A percentile compares a stretch with the other conserved stretches of the same genome.
Evolutionary conservation across 2,888 invertebrate genomes (phyloP).

Genomic region (Marronus borbonicus): DNA sequence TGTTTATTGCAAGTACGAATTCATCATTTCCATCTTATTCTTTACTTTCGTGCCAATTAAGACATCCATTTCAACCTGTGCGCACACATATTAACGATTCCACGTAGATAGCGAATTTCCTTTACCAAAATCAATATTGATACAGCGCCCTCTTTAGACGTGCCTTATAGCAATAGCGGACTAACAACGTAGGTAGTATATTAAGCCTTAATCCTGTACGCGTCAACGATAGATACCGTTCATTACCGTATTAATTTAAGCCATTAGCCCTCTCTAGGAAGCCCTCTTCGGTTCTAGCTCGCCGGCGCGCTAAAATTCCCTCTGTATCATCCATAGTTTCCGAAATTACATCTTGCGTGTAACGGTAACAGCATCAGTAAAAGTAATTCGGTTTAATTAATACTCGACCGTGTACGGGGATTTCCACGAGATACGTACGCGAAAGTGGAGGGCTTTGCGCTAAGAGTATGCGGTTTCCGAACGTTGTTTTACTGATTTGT

Average conservation of each 20-base stretch:
- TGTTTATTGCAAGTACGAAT: too few species aligned
- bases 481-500: constrained; percentile 26
- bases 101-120: background rate
- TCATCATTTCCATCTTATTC: too few species aligned
- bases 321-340: background rate
- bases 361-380: background rate
- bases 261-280: constrained; percentile 12
- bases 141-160: background rate
- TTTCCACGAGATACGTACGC: background rate
- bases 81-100: background rate
- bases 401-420: constrained; percentile 8
- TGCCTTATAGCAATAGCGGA: background rate
- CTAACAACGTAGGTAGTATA: background rate
- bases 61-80: background rate
- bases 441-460: background rate
- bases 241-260: constrained; percentile 39
- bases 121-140: constrained; percentile 21
- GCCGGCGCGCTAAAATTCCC: background rate
- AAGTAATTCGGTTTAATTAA: constrained; percentile 32
- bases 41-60: background rate
- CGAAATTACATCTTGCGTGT: background rate
- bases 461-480: background rate
- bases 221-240: constrained; percentile 28
- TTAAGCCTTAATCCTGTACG: constrained; percentile 1
- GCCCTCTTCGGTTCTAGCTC: background rate